Evolutionary conservation across 2,797 vertebrate genomes (phyloP).

Genomic region (Chaenodraco wilsoni): DNA sequence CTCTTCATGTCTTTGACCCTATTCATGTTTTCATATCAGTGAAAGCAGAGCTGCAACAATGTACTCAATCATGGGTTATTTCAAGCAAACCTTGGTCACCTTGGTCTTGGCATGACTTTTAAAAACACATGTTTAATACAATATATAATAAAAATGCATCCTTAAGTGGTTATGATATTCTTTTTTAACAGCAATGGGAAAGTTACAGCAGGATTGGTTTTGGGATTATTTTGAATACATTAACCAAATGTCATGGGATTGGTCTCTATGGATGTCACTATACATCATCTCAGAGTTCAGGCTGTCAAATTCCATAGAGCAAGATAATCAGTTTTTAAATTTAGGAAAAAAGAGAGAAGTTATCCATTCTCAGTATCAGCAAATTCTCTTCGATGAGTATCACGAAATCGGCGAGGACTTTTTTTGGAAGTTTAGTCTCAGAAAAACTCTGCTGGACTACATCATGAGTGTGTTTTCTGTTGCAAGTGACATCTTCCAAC

Average conservation of each 20-base stretch:
- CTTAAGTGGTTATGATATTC: neutral
- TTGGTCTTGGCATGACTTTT: neutral
- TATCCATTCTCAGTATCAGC: too few species aligned
- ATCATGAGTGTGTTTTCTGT: neutral
- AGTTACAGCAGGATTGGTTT: neutral
- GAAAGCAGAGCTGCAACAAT: neutral
- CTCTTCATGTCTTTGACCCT: neutral
- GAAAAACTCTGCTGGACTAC: neutral
- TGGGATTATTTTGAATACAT: constrained; percentile 7
- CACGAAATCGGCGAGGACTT: neutral
- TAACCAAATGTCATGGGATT: neutral
- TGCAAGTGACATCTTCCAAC: neutral
- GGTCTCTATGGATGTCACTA: too few species aligned
- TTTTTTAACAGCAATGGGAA: neutral
- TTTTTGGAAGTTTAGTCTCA: neutral
- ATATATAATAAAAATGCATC: neutral
- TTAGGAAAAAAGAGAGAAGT: neutral
- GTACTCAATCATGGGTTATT: neutral
- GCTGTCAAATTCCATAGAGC: neutral
- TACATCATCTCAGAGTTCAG: neutral
- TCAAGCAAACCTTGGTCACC: too few species aligned
- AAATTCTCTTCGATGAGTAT: neutral
- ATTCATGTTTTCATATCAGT: neutral
- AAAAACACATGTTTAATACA: neutral
- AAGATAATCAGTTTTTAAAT: neutral